These are phyloP conservation scores for Xiphorhynchus elegans DNA, from an alignment of 2,113 vertebrate species.

Conservation along the genomic window DNA sequence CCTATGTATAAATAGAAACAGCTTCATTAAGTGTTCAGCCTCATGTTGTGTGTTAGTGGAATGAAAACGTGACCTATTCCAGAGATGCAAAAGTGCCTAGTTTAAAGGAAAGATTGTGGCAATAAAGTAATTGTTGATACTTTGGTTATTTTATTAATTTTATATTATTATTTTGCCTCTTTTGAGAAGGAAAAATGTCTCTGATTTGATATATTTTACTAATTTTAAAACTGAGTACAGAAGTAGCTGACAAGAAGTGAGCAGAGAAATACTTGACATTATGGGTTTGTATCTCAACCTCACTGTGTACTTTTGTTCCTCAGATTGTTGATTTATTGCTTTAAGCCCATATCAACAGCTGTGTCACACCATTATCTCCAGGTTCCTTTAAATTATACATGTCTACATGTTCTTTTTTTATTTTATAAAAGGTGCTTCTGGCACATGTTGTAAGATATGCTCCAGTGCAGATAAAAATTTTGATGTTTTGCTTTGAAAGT, in stretches of 20 bases:
- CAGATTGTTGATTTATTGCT: not conserved
- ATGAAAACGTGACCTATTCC: not conserved
- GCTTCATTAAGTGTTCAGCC: not conserved
- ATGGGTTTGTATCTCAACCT: not conserved
- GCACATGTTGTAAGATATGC: not conserved
- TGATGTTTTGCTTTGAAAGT: not conserved
- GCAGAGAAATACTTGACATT: not conserved
- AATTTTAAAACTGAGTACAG: not conserved
- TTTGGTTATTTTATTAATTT: not conserved
- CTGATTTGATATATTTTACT: not conserved
- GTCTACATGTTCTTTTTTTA: not conserved
- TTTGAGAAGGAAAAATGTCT: not conserved
- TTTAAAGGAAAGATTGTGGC: not conserved
- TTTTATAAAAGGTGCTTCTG: not conserved
- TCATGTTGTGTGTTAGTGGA: not conserved
- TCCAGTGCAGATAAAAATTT: not conserved
- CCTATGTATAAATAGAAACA: not conserved
- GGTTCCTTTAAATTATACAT: not conserved
- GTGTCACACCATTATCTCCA: not conserved
- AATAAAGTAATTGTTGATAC: not conserved
- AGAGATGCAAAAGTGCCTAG: not conserved
- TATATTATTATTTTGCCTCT: not conserved
- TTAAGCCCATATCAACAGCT: not conserved
- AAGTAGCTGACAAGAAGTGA: not conserved
- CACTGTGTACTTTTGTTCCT: not conserved